Percentiles rank a stretch among this genome's conserved stretches.
phyloP scores from a whole-genome alignment of 2,113 vertebrate genomes.

The Himantopus leucocephalus region DNA sequence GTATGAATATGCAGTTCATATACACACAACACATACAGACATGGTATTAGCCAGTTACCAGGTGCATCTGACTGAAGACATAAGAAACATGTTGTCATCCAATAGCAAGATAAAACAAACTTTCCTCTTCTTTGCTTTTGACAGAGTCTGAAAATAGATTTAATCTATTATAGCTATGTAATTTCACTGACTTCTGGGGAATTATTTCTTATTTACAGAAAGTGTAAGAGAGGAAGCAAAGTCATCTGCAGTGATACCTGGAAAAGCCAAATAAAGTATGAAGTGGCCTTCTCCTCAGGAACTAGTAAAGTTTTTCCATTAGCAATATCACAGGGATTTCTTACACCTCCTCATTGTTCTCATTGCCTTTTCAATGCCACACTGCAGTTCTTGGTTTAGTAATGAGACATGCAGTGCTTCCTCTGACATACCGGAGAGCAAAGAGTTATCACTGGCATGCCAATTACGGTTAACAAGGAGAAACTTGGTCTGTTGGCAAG shows the following conservation, averaged over 20 bases:
- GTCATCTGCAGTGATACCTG: rapidly evolving
- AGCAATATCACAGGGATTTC: background rate
- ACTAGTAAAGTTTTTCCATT: background rate
- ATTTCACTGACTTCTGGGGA: background rate
- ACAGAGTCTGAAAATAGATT: background rate
- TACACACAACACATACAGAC: background rate
- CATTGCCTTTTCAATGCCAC: background rate
- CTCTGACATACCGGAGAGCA: background rate
- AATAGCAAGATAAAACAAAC: background rate
- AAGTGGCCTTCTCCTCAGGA: background rate
- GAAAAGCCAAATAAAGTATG: background rate
- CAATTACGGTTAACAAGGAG: background rate
- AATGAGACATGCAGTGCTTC: background rate
- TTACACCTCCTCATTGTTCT: background rate
- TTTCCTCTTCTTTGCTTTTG: background rate
- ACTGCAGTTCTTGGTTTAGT: background rate
- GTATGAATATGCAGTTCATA: background rate
- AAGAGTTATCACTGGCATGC: background rate
- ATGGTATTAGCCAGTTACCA: background rate
- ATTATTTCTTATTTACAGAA: background rate
- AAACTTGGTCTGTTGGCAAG: background rate
- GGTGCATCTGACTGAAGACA: background rate
- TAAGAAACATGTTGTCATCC: background rate
- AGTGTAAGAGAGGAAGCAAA: background rate
- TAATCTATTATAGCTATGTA: background rate